A percentile compares a stretch with the other conserved stretches of the same genome.
Evolutionary conservation across 2,888 invertebrate species (phyloP).

Genomic region (Chymomyza caudatula): DNA sequence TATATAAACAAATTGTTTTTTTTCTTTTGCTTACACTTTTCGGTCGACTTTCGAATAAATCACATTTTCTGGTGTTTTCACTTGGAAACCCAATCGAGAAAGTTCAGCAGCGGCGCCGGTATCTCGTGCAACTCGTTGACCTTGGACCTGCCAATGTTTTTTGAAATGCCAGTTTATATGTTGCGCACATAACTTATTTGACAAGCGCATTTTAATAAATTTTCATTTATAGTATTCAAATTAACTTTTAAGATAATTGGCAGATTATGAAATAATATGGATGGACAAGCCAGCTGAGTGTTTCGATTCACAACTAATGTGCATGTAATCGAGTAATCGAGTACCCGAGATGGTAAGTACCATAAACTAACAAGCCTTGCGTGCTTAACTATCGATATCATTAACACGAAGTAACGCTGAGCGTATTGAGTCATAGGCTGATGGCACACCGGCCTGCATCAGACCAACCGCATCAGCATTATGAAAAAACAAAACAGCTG

Average conservation of each 20-base stretch:
- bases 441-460: no score
- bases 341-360: not conserved
- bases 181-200: slow-evolving; percentile 82
- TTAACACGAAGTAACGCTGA: no score
- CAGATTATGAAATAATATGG: slow-evolving; percentile 41
- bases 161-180: slow-evolving; percentile 86
- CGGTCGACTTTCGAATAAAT: slow-evolving; percentile 76
- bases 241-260: not conserved
- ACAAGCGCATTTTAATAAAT: slow-evolving; percentile 81
- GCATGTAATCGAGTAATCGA: not conserved
- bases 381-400: not conserved
- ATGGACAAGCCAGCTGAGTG: not conserved
- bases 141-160: slow-evolving; percentile 85
- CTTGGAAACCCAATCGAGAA: slow-evolving; percentile 80
- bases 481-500: no score
- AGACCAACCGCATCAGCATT: no score
- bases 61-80: slow-evolving; percentile 83
- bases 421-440: no score
- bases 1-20: no score
- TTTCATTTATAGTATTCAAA: not conserved
- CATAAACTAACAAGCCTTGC: no score
- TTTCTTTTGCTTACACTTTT: slow-evolving; percentile 37
- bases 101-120: slow-evolving; percentile 81
- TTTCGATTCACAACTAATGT: not conserved
- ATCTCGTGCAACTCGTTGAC: slow-evolving; percentile 81